These are phyloP conservation scores for Sturnira hondurensis DNA, from an alignment of 2,113 vertebrate species.

Conservation along the genomic window DNA sequence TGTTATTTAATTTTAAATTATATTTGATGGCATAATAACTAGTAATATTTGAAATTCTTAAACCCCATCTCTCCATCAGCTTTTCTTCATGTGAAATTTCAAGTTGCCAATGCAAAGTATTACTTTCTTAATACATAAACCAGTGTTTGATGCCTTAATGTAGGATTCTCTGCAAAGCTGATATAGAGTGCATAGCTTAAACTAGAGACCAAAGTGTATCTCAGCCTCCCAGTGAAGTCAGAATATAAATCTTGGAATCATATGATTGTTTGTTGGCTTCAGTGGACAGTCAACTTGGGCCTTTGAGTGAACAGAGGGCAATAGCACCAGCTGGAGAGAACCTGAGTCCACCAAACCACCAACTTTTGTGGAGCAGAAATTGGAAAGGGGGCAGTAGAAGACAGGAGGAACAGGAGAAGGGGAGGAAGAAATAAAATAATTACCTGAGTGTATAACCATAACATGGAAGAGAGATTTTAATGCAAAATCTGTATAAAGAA, in stretches of 20 bases:
- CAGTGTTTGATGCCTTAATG: neutral
- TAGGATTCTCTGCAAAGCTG: neutral
- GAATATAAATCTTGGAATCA: neutral
- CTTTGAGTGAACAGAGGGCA: neutral
- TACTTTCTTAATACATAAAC: neutral
- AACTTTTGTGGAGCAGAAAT: neutral
- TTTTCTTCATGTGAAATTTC: neutral
- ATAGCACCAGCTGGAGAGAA: too few species aligned
- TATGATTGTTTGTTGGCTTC: neutral
- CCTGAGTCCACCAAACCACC: neutral
- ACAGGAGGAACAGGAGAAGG: neutral
- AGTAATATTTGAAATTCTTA: neutral
- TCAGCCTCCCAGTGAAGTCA: neutral
- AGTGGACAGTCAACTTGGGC: neutral
- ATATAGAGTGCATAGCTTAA: neutral
- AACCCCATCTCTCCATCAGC: neutral
- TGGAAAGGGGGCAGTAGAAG: neutral
- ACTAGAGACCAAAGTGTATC: neutral
- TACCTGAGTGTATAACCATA: neutral
- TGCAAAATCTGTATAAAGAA: neutral
- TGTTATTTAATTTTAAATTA: neutral
- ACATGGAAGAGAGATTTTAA: neutral
- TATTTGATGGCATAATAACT: neutral
- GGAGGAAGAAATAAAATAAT: neutral
- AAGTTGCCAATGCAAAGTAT: neutral